Evolutionary conservation across 2,113 vertebrate genomes (phyloP), one percentile per base, ranked within the genome.

Genomic region (Erythrocebus patas): DNA sequence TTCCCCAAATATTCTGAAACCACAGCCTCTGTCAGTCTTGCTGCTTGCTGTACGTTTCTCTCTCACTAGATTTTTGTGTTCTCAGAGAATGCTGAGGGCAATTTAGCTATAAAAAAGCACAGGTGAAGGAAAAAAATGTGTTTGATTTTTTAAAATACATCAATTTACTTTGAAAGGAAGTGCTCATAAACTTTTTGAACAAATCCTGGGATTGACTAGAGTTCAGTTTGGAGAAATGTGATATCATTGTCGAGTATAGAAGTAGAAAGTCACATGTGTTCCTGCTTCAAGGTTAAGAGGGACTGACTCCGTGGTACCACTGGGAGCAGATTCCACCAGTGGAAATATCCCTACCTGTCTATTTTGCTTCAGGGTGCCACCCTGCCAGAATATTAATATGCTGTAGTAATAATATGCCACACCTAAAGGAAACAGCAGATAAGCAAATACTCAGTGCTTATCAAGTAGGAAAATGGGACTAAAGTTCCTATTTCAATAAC

Each of bases 281-380:
- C 9, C 4, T 48, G n/a, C 6, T 38, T 73, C 9, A 12, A 61
- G 16, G 35, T 75, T 57, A 48, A 20, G 7, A 35, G 11, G 9
- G 8, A 40, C 2, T 7, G 5, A 7, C 25, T 50, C 22, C 17
- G 0, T 38, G 9, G 0, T 59, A 5, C 27, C 27, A 8, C 2
- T 0, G 3, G 2, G 11, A n/a, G 68, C 8, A 0, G 35, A 8
- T 11, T 30, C 22, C 25, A 68, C 6, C 23, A 30, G 38, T 1
- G 6, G 23, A 38, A 89, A 73, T n/a, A 25, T 6, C 2, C 48
- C 30, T 3, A 14, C 35, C 7, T 2, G 27, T 30, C 45, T 0
- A 2, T 23, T 38, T 20, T 43, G 20, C 48, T 55, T 13, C 38
- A 35, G 7, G 4, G 1, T 32, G 9, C 38, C 8, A 48, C 1